Conservation (phyloP, 2,888 invertebrate species). For the Aphrophora alni region DNA sequence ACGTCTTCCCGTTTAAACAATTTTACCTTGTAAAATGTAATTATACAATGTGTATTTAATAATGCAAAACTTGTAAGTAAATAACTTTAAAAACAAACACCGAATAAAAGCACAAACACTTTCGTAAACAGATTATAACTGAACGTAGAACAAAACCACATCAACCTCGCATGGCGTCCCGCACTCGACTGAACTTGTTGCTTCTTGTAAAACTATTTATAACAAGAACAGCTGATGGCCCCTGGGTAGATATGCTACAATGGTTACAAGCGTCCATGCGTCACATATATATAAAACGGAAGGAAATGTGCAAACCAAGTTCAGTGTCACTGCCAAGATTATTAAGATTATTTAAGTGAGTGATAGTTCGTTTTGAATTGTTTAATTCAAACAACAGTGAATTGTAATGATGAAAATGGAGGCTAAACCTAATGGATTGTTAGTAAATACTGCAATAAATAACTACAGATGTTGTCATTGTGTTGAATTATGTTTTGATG, state of each 20-base stretch:
- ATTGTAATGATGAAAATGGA: too few species aligned
- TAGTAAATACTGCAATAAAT: neutral
- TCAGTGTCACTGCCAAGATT: neutral
- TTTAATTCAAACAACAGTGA: neutral
- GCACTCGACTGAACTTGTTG: slow-evolving; percentile 4
- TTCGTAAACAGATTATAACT: neutral
- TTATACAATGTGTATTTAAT: too few species aligned
- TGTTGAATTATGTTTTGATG: neutral
- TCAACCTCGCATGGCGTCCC: neutral
- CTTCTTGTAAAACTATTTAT: neutral
- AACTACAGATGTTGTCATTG: too few species aligned
- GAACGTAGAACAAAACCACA: neutral
- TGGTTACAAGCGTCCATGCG: neutral
- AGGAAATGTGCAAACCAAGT: neutral
- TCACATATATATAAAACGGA: neutral
- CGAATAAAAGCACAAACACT: neutral
- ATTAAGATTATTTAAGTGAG: neutral
- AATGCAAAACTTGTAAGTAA: too few species aligned
- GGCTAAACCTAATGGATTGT: neutral
- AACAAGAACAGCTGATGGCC: neutral
- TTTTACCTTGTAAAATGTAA: too few species aligned
- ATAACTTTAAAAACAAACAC: too few species aligned
- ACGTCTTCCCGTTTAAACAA: too few species aligned
- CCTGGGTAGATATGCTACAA: neutral
- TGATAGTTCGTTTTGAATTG: neutral